A percentile compares a stretch with the other conserved stretches of the same genome.
Evolutionary conservation across 2,888 invertebrate genomes (phyloP).

Genomic region (Drosophila melanocephala): DNA sequence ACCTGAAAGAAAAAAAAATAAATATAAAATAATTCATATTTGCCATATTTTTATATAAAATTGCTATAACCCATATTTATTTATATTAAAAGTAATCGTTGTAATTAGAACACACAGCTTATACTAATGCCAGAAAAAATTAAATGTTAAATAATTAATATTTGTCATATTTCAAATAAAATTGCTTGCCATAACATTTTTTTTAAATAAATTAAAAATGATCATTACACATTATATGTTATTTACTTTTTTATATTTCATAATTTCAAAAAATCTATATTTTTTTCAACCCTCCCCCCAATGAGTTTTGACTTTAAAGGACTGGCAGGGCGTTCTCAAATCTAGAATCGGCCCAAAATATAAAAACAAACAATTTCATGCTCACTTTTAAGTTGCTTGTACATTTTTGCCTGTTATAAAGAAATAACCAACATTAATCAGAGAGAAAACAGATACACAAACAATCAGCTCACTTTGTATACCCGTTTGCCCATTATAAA

Average conservation of each 20-base stretch:
- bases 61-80: not conserved
- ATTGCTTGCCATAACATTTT: not conserved
- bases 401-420: not conserved
- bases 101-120: not conserved
- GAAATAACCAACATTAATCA: not conserved
- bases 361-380: not conserved
- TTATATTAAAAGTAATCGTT: not conserved
- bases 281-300: not conserved
- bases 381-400: not conserved
- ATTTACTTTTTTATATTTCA: not conserved
- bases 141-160: not conserved
- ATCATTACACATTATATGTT: not conserved
- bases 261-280: not conserved
- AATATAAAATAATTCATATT: not conserved
- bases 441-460: not conserved
- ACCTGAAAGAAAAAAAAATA: not conserved
- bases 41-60: not conserved
- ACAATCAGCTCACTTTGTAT: not conserved
- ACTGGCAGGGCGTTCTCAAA: not conserved
- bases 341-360: not conserved
- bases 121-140: not conserved
- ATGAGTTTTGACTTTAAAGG: not conserved
- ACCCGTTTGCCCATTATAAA: not conserved
- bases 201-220: not conserved
- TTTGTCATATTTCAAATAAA: not conserved